Evolutionary conservation across 2,888 invertebrate species (phyloP).

Genomic region (Pseudococcus longispinus): DNA sequence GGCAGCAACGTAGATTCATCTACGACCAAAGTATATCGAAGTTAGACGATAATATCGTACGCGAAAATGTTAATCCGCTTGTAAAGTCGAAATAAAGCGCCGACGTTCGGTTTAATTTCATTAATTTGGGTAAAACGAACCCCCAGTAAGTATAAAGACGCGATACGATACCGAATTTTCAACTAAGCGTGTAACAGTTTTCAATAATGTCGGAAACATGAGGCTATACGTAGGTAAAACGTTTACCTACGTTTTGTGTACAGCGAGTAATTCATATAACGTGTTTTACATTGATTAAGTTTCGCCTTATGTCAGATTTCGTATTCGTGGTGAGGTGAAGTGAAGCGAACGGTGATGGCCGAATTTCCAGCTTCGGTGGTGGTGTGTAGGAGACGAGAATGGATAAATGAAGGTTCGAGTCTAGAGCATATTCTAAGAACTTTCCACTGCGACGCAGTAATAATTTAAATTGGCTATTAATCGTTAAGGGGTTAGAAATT

Average conservation of each 20-base stretch:
- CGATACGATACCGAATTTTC: neutral
- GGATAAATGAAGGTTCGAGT: no score
- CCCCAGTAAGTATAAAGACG: neutral
- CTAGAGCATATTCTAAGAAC: no score
- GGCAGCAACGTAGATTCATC: no score
- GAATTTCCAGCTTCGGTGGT: no score
- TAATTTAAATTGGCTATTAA: no score
- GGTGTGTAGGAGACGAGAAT: no score
- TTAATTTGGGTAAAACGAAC: neutral
- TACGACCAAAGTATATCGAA: no score
- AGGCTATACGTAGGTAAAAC: neutral
- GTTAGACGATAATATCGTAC: neutral
- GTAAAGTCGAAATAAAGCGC: neutral
- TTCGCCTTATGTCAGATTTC: neutral
- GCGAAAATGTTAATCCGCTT: slow-evolving; percentile 9
- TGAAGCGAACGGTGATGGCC: neutral
- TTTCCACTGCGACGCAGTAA: no score
- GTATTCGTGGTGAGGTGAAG: neutral
- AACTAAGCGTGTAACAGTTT: slow-evolving; percentile 10
- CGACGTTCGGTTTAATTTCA: neutral
- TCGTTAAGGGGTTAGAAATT: no score
- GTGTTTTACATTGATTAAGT: neutral
- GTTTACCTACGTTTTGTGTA: neutral
- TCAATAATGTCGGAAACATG: slow-evolving; percentile 4
- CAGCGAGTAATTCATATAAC: neutral